phyloP scores from a whole-genome alignment of 2,888 invertebrate genomes.

The Rhodophaea formosa region DNA sequence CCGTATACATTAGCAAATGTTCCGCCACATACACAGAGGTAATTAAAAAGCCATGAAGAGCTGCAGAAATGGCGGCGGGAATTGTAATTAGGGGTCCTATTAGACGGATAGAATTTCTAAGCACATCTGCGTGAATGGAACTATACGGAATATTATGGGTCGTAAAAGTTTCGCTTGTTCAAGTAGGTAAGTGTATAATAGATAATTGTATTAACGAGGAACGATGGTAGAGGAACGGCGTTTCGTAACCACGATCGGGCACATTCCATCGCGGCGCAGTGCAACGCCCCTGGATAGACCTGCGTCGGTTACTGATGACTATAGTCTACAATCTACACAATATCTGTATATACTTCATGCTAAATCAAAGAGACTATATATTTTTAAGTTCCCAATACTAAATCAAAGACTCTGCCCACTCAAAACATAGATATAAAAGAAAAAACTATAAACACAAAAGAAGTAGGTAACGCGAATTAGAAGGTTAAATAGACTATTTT shows the following conservation, averaged over 20 bases:
- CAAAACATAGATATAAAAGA: not conserved
- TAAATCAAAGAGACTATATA: not conserved
- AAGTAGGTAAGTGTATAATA: not conserved
- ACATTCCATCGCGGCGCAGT: slow-evolving; percentile 68
- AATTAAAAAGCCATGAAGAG: slow-evolving; percentile 74
- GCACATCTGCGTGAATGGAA: slow-evolving; percentile 21
- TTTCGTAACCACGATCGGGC: slow-evolving; percentile 76
- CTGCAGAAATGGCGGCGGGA: slow-evolving; percentile 39
- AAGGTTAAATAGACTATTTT: slow-evolving; percentile 17
- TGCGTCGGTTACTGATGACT: slow-evolving; percentile 57
- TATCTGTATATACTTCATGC: not conserved
- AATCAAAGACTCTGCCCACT: slow-evolving; percentile 8
- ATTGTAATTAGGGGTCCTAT: slow-evolving; percentile 50
- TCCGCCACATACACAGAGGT: slow-evolving; percentile 60
- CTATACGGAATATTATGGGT: slow-evolving; percentile 3
- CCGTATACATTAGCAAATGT: slow-evolving; percentile 68
- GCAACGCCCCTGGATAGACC: slow-evolving; percentile 71
- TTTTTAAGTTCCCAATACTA: not conserved
- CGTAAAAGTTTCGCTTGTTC: slow-evolving; percentile 2
- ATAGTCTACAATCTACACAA: slow-evolving; percentile 22
- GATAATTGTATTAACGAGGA: slow-evolving; percentile 55
- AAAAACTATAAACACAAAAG: not conserved
- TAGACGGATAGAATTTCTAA: slow-evolving; percentile 34
- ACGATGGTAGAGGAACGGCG: slow-evolving; percentile 64
- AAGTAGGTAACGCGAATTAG: slow-evolving; percentile 6